phyloP scores from a whole-genome alignment of 2,888 invertebrate species.

The Seira musarum region DNA sequence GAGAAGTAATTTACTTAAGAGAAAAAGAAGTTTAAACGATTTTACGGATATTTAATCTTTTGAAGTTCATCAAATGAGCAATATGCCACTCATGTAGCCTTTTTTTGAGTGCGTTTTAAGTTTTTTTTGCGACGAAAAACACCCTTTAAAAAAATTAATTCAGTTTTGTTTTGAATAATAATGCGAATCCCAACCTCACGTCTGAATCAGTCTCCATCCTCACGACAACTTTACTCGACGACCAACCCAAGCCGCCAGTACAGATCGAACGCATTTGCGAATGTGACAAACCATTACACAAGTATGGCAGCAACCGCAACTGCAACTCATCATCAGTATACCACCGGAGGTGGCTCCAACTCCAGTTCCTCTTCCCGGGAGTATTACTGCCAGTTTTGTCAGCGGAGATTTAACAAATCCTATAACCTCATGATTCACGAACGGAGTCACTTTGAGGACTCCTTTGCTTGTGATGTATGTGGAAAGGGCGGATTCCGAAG shows the following conservation, averaged over 20 bases:
- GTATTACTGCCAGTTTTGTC: slow-evolving; percentile 90
- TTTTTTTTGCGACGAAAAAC: no score
- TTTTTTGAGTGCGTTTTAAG: neutral
- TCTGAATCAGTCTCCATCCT: slow-evolving; percentile 1
- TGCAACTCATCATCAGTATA: slow-evolving; percentile 41
- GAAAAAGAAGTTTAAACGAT: neutral
- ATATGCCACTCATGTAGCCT: neutral
- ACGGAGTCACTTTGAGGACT: slow-evolving; percentile 97
- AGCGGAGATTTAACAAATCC: slow-evolving; percentile 97
- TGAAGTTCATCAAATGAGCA: neutral
- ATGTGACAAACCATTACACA: slow-evolving; percentile 40
- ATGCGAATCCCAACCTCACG: slow-evolving; percentile 32
- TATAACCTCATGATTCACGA: slow-evolving; percentile 99
- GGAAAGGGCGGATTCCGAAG: slow-evolving; percentile 97
- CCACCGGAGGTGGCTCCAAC: slow-evolving; percentile 21
- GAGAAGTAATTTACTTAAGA: neutral
- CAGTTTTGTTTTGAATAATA: neutral
- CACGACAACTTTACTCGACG: slow-evolving; percentile 21
- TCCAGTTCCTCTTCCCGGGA: slow-evolving; percentile 40
- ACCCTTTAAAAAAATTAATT: neutral
- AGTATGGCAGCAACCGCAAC: slow-evolving; percentile 43
- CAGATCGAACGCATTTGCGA: slow-evolving; percentile 35
- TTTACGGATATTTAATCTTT: neutral
- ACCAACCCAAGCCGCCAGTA: slow-evolving; percentile 19
- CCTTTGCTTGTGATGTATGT: slow-evolving; percentile 98